Conservation (phyloP, 2,797 vertebrate species). For the Chrysocyon brachyurus region DNA sequence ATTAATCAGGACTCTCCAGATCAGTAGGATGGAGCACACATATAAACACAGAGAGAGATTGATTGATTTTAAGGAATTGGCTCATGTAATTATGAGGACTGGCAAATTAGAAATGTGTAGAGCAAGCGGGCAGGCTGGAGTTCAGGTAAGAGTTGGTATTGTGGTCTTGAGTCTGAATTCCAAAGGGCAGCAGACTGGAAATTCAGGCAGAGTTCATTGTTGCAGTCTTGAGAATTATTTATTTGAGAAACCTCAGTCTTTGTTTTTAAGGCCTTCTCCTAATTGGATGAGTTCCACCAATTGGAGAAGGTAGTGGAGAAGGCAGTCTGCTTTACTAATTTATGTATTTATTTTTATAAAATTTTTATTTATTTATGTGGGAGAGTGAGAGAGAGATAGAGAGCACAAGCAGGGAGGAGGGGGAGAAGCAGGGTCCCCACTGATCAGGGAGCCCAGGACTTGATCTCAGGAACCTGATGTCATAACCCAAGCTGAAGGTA, state of each 20-base stretch:
- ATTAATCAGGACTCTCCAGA: neutral
- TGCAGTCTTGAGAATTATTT: neutral
- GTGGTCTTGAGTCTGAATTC: neutral
- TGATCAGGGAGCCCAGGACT: too few species aligned
- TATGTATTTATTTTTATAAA: too few species aligned
- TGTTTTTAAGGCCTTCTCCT: neutral
- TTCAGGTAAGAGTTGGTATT: neutral
- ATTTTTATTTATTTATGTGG: too few species aligned
- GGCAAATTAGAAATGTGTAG: neutral
- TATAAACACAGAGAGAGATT: neutral
- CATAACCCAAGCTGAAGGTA: too few species aligned
- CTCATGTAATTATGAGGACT: neutral
- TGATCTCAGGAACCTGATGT: too few species aligned
- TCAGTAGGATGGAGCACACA: neutral
- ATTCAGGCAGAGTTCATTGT: neutral
- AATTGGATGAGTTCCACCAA: neutral
- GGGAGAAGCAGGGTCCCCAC: too few species aligned
- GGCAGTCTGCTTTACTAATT: neutral
- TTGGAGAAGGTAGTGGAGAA: neutral
- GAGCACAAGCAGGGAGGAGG: too few species aligned
- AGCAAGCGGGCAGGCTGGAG: neutral
- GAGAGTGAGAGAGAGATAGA: too few species aligned
- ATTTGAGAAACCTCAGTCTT: slow-evolving; percentile 21
- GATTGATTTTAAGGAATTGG: neutral
- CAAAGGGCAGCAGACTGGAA: neutral